Percentiles rank a stretch among this genome's conserved stretches.
Evolutionary conservation across 2,113 vertebrate species (phyloP).

Genomic region (Oriolus oriolus): DNA sequence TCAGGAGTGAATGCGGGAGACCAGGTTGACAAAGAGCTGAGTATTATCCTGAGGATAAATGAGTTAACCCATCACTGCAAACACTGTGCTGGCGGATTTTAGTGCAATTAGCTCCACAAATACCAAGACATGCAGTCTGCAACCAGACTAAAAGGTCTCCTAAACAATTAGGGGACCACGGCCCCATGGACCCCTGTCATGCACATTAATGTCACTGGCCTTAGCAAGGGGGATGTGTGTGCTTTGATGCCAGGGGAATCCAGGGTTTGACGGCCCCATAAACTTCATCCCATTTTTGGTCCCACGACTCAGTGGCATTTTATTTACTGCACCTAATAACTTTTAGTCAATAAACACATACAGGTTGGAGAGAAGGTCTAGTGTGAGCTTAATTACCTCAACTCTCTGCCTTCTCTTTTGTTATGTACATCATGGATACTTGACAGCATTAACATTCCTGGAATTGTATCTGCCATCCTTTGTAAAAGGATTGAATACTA

Average conservation of each 20-base stretch:
- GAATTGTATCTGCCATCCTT: conserved; percentile 74
- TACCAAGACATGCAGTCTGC: conserved; percentile 76
- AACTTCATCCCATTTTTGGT: conserved; percentile 31
- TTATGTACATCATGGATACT: conserved; percentile 70
- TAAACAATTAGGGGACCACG: conserved; percentile 71
- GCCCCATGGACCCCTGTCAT: conserved; percentile 77
- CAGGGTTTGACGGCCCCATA: conserved; percentile 44
- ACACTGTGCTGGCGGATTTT: conserved; percentile 50
- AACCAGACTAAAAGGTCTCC: conserved; percentile 77
- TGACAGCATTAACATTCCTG: conserved; percentile 82
- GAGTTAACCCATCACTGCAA: conserved; percentile 52
- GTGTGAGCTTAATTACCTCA: conserved; percentile 71
- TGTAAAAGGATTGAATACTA: conserved; percentile 74
- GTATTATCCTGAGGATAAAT: conserved; percentile 61
- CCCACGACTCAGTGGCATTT: conserved; percentile 60
- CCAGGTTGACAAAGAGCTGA: conserved; percentile 52
- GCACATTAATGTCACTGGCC: conserved; percentile 74
- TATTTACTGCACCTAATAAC: conserved; percentile 69
- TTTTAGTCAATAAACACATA: conserved; percentile 68
- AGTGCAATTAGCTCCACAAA: conserved; percentile 75
- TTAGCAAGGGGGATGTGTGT: conserved; percentile 56
- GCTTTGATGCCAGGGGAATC: conserved; percentile 74
- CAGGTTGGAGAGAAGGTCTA: conserved; percentile 41
- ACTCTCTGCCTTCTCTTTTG: conserved; percentile 64
- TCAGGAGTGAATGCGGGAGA: neutral